Evolutionary conservation across 2,113 vertebrate species (phyloP).

Genomic region (Anoplopoma fimbria): DNA sequence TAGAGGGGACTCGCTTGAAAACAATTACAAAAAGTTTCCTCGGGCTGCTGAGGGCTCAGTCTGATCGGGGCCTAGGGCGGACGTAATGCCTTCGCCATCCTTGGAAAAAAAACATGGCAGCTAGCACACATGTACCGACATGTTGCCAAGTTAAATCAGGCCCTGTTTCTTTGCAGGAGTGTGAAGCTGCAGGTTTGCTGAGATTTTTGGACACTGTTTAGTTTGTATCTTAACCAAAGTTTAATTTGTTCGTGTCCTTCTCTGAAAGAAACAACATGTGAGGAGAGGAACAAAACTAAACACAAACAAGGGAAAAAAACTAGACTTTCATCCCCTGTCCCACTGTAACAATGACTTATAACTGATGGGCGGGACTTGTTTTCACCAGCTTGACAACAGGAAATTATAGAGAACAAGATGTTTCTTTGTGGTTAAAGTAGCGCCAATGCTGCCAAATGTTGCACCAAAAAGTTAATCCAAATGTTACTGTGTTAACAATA

Average conservation of each 20-base stretch:
- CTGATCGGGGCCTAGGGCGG: neutral
- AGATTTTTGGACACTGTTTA: constrained; percentile 4
- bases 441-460: neutral
- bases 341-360: neutral
- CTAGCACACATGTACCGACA: neutral
- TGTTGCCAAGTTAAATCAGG: neutral
- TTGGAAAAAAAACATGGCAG: neutral
- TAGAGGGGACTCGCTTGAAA: neutral
- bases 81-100: neutral
- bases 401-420: neutral
- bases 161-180: neutral
- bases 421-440: constrained; percentile 6
- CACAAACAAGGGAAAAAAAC: neutral
- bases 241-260: neutral
- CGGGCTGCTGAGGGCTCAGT: neutral
- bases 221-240: neutral
- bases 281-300: neutral
- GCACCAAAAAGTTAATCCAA: neutral
- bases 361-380: neutral
- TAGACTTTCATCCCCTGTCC: neutral
- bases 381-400: constrained; percentile 5
- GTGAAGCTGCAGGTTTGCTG: neutral
- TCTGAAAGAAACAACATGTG: neutral
- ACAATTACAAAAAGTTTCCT: neutral
- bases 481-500: neutral